A percentile compares a stretch with the other conserved stretches of the same genome.
These are phyloP conservation scores for Neofelis nebulosa DNA, from an alignment of 2,113 vertebrate species.

Conservation along the genomic window DNA sequence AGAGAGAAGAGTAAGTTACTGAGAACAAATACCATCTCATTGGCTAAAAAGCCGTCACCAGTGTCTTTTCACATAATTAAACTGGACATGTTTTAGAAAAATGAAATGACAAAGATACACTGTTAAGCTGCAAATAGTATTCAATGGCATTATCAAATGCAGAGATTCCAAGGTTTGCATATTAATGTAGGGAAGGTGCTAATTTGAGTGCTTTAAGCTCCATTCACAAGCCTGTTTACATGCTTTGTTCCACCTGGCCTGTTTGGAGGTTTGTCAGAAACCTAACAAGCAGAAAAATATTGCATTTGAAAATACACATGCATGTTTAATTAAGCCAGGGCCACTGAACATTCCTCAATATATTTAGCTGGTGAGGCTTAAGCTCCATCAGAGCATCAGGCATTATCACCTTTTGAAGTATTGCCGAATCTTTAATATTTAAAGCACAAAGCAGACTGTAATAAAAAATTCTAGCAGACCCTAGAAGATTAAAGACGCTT, in stretches of 20 bases:
- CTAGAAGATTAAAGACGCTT: constrained; percentile 89
- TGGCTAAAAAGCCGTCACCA: constrained; percentile 75
- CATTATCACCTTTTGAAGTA: constrained; percentile 97
- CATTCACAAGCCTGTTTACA: constrained; percentile 96
- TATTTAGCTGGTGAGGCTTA: constrained; percentile 91
- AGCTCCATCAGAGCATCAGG: constrained; percentile 88
- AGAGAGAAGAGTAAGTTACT: constrained; percentile 66
- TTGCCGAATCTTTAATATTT: constrained; percentile 96
- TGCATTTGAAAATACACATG: constrained; percentile 94
- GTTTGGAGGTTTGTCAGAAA: constrained; percentile 98
- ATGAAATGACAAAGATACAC: constrained; percentile 79
- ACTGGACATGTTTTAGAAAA: constrained; percentile 80
- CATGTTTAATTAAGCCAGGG: constrained; percentile 98
- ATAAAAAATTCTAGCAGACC: constrained; percentile 89
- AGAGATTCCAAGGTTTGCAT: constrained; percentile 86
- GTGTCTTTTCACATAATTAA: constrained; percentile 83
- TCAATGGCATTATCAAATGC: constrained; percentile 85
- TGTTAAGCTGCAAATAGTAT: constrained; percentile 81
- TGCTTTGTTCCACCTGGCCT: constrained; percentile 96
- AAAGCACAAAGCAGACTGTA: constrained; percentile 90
- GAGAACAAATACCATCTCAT: constrained; percentile 71
- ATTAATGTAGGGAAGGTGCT: constrained; percentile 94
- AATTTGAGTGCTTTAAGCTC: constrained; percentile 95
- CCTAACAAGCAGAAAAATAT: constrained; percentile 94
- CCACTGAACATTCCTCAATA: constrained; percentile 89